Base-by-base conservation (phyloP, 2,113 vertebrate species). In the Panurus biarmicus region DNA sequence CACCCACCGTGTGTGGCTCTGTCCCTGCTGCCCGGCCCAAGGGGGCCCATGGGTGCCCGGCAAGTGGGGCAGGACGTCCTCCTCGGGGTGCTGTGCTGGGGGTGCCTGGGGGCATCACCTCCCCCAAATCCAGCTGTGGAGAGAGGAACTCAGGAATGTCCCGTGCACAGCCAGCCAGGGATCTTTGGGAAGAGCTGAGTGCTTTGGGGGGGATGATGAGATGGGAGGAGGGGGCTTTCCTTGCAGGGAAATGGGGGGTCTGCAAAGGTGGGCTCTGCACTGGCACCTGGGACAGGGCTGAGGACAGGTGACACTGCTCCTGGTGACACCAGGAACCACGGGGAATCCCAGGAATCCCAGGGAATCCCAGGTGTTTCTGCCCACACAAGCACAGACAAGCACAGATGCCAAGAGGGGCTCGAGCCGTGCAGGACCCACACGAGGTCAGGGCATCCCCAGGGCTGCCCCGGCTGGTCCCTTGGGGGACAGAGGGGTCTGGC, bases 1-100 rank as follows among this genome's bases (percentile, higher is more conserved):
- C 40, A 95, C 98, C 79, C 71, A 99, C 98, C 98, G 22, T 88
- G 67, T 5, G 87, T 19, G 22, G 77, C 79, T 47, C 82, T 14
- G 10, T 57, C 85, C 29, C 62, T 58, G 57, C 19, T 3, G 1
- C 81, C 18, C 0, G n/a, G 28, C 0, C 35, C 5, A 1, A 70
- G 5, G 28, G 50, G 5, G 24, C 71, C 45, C 50, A 40, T 22
- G 5, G 75, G 50, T 36, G 45, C 73, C 53, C 38, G 93, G 95
- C 98, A 98, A 4, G 85, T 42, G 33, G 94, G 90, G 87, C 98
- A 98, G 28, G 6, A 61, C 2, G 4, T 61, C 18, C 67, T 90
- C 92, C 50, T 77, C 3, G n/a, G 90, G 38, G 92, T 31, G 36
- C 93, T 96, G 24, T 88, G 36, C 53, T 10, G 53, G 29, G 91